A percentile compares a stretch with the other conserved stretches of the same genome.
Evolutionary conservation across 2,797 vertebrate genomes (phyloP).

Genomic region (Scyliorhinus canicula): DNA sequence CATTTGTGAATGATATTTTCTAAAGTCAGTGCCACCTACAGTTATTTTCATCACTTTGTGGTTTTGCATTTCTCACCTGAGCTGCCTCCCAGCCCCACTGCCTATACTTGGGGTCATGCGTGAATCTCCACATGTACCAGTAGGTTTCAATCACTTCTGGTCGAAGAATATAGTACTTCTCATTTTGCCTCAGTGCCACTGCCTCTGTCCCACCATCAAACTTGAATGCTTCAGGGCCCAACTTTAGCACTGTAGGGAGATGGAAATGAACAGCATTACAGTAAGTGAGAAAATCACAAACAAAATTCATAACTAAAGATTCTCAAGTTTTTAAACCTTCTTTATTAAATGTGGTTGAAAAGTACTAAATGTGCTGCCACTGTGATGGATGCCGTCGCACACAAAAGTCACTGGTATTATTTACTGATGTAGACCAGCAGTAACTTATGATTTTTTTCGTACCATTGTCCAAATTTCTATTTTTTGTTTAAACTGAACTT

Average conservation of each 20-base stretch:
- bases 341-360: neutral
- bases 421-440: neutral
- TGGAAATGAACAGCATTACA: neutral
- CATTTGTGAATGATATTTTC: neutral
- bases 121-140: conserved; percentile 98
- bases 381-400: neutral
- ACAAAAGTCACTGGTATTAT: neutral
- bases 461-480: neutral
- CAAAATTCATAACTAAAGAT: neutral
- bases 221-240: conserved; percentile 94
- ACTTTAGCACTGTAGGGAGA: conserved; percentile 74
- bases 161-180: conserved; percentile 95
- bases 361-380: neutral
- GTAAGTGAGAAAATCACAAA: neutral
- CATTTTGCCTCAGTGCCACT: conserved; percentile 88
- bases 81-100: conserved; percentile 97
- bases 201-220: conserved; percentile 92
- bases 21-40: neutral
- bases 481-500: neutral
- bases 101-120: conserved; percentile 90
- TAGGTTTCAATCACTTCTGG: conserved; percentile 97
- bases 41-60: neutral
- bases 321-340: neutral
- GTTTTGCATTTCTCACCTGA: conserved; percentile 64
- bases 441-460: neutral